A percentile compares a stretch with the other conserved stretches of the same genome.
Conservation (phyloP, 1,140 invertebrate genomes). For the Stenopsyche tienmushanensis region DNA sequence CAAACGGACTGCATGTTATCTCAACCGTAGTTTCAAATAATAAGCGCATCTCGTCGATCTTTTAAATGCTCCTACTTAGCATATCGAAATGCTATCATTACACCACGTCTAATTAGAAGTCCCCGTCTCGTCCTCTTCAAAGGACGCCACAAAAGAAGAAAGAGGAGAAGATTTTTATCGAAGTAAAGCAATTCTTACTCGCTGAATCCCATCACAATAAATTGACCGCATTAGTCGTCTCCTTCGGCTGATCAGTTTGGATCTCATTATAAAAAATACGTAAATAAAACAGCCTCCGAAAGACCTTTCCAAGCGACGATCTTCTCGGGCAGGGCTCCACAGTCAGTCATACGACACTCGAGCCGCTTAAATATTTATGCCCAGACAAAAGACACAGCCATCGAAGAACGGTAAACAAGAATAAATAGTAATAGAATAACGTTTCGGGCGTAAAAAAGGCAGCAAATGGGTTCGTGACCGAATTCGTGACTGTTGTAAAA, state of each 20-base stretch:
- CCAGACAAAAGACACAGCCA: no score
- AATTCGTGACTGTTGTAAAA: constrained; percentile 18
- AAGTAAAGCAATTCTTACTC: background rate
- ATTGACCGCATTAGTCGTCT: background rate
- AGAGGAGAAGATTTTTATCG: background rate
- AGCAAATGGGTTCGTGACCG: background rate
- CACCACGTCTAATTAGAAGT: background rate
- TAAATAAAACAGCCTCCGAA: background rate
- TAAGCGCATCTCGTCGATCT: background rate
- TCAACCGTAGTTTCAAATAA: constrained; percentile 1
- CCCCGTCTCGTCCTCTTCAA: background rate
- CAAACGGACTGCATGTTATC: background rate
- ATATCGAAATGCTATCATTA: background rate
- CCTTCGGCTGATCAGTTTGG: background rate
- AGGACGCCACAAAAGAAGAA: background rate
- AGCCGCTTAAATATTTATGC: no score
- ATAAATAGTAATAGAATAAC: no score
- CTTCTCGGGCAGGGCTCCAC: no score
- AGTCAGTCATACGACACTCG: no score
- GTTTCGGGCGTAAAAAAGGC: no score
- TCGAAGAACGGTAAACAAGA: no score
- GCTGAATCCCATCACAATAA: background rate
- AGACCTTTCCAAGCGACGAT: no score
- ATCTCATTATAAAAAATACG: background rate
- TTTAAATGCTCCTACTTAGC: constrained; percentile 1